Conservation (phyloP, 1,140 invertebrate species). For the Hycleus phaleratus region DNA sequence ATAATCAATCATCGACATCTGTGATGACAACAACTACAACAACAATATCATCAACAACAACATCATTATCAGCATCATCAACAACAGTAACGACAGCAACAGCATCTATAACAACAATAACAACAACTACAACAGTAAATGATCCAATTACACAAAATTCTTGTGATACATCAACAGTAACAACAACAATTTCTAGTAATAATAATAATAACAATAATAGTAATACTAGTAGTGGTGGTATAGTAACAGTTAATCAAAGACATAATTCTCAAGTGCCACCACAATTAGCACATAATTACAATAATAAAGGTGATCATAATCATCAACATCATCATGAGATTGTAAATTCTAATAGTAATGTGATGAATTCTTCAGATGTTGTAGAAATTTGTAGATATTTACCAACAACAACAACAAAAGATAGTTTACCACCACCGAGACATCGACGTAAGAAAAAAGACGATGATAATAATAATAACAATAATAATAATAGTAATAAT, state of each 20-base stretch:
- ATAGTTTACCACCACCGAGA: conserved; percentile 25
- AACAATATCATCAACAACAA: not conserved
- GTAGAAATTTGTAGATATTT: conserved; percentile 21
- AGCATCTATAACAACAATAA: too few species aligned
- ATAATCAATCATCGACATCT: not conserved
- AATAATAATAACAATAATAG: not conserved
- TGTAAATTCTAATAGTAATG: conserved; percentile 4
- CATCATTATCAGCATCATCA: too few species aligned
- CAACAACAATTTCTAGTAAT: not conserved
- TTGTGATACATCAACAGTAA: not conserved
- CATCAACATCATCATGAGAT: too few species aligned
- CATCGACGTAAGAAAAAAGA: conserved; percentile 43
- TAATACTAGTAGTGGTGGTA: not conserved
- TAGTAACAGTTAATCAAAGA: not conserved
- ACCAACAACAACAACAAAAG: conserved; percentile 20
- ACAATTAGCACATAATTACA: conserved; percentile 2
- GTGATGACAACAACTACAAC: not conserved
- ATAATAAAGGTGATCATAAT: conserved; percentile 7
- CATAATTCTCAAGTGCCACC: conserved; percentile 2
- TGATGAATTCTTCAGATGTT: conserved; percentile 10
- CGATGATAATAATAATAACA: conserved; percentile 32
- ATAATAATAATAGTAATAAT: not conserved
- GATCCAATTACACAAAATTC: too few species aligned
- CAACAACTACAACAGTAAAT: too few species aligned
- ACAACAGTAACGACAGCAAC: too few species aligned